Evolutionary conservation across 2,888 invertebrate species (phyloP).

Genomic region (Pharmacophagus antenor): DNA sequence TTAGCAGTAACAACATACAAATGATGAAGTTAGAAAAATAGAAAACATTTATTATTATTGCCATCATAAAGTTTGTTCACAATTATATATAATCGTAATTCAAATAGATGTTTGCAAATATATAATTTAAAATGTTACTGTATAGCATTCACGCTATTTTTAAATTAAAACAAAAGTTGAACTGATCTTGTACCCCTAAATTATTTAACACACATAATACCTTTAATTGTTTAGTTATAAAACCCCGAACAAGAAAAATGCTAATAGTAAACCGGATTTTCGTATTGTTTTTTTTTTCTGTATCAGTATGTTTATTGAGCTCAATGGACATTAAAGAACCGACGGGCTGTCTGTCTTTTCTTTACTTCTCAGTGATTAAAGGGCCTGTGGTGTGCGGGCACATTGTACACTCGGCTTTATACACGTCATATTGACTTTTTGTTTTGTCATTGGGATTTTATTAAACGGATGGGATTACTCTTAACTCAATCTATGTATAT

Average conservation of each 20-base stretch:
- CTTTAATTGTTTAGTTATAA: slow-evolving; percentile 13
- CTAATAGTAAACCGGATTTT: slow-evolving; percentile 37
- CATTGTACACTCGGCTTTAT: slow-evolving; percentile 59
- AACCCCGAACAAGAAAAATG: slow-evolving; percentile 29
- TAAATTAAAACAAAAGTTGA: not conserved
- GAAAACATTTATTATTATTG: no score
- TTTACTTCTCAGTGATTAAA: slow-evolving; percentile 45
- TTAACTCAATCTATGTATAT: slow-evolving; percentile 20
- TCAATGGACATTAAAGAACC: slow-evolving; percentile 30
- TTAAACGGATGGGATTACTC: slow-evolving; percentile 38
- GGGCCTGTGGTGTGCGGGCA: slow-evolving; percentile 60
- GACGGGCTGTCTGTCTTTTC: slow-evolving; percentile 40
- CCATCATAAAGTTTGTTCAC: no score
- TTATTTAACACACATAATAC: not conserved
- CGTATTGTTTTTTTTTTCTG: slow-evolving; percentile 29
- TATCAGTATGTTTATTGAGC: slow-evolving; percentile 31
- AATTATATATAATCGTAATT: no score
- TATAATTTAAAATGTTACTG: no score
- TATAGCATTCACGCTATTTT: not conserved
- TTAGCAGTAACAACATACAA: no score
- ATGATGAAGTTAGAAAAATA: no score
- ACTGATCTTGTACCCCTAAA: not conserved
- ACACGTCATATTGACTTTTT: slow-evolving; percentile 57
- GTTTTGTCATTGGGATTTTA: slow-evolving; percentile 50
- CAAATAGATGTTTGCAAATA: no score